Conservation (phyloP, 1,140 invertebrate genomes). For the Zophobas morio region DNA sequence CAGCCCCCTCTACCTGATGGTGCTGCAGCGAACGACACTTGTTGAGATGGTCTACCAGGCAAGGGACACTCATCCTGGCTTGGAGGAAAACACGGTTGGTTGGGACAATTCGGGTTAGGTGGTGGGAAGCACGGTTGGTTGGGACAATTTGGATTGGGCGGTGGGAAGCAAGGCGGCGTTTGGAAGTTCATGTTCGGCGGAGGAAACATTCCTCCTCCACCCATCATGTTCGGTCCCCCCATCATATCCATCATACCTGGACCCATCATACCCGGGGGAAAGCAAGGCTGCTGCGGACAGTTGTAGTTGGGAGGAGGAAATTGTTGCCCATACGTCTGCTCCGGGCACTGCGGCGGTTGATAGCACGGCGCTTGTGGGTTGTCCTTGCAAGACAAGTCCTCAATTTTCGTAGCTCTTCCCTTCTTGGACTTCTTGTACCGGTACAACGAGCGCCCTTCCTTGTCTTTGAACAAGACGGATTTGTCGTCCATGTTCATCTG, state of each 20-base stretch:
- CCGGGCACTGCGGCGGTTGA: not conserved
- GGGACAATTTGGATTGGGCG: too few relatives aligned
- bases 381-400: not conserved
- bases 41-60: not conserved
- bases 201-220: not conserved
- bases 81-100: too few relatives aligned
- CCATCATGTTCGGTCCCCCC: not conserved
- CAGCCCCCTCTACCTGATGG: not conserved
- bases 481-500: slow-evolving; percentile 69
- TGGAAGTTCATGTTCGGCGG: too few relatives aligned
- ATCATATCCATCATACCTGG: not conserved
- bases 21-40: not conserved
- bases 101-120: too few relatives aligned
- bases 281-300: slow-evolving; percentile 49
- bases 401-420: slow-evolving; percentile 43
- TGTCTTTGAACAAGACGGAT: slow-evolving; percentile 66
- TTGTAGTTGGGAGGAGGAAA: slow-evolving; percentile 33
- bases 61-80: too few relatives aligned
- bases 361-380: not conserved
- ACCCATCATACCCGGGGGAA: not conserved
- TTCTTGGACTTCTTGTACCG: slow-evolving; percentile 61
- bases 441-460: slow-evolving; percentile 65
- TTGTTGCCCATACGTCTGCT: not conserved
- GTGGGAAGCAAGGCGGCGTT: too few relatives aligned
- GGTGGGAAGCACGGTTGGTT: too few relatives aligned